phyloP scores from a whole-genome alignment of 2,113 vertebrate genomes.

The Turnix velox region DNA sequence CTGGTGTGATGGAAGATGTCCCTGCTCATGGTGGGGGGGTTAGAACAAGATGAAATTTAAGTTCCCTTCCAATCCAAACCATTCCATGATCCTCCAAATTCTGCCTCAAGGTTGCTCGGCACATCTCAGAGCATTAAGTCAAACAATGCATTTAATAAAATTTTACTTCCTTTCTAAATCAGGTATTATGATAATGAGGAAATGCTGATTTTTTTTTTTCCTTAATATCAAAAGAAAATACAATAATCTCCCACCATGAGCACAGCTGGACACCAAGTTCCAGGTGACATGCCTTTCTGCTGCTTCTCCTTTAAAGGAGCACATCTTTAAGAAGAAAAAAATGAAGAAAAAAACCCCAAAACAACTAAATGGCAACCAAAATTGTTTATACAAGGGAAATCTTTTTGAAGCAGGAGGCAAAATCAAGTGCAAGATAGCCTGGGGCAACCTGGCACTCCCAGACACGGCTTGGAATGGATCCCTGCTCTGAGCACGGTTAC shows the following conservation, averaged over 20 bases:
- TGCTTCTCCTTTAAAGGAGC: not conserved
- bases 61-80: no score
- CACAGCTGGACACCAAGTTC: not conserved
- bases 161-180: not conserved
- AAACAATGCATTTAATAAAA: not conserved
- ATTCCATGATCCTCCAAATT: no score
- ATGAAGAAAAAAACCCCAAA: not conserved
- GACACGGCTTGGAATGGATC: not conserved
- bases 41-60: no score
- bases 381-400: slow-evolving; percentile 20
- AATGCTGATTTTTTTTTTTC: not conserved
- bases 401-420: slow-evolving; percentile 1
- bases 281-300: not conserved
- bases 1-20: no score
- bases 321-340: not conserved
- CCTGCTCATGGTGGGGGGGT: no score
- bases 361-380: not conserved
- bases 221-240: no score
- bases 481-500: not conserved
- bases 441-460: slow-evolving; percentile 23
- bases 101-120: not conserved
- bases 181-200: not conserved
- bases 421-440: slow-evolving; percentile 36
- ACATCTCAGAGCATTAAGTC: not conserved
- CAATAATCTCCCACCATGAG: accelerated